Percentiles rank a stretch among this genome's conserved stretches.
These are phyloP conservation scores for Orchestia grillus DNA, from an alignment of 1,140 invertebrate genomes.

Conservation along the genomic window DNA sequence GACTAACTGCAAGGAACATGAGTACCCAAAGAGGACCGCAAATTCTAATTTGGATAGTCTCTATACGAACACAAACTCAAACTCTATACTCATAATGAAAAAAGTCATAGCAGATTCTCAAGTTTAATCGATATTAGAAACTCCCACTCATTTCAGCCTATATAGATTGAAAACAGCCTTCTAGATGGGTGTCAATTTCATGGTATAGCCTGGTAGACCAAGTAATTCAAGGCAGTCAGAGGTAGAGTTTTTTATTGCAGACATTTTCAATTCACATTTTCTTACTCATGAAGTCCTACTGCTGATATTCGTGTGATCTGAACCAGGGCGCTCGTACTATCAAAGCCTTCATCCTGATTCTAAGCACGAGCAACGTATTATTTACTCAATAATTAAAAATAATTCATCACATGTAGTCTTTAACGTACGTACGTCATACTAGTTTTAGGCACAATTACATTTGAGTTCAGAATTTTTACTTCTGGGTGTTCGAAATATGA, in stretches of 20 bases:
- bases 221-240: background rate
- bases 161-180: background rate
- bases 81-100: too few species aligned
- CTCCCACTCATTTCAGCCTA: background rate
- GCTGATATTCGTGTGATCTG: background rate
- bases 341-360: background rate
- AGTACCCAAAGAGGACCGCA: background rate
- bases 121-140: background rate
- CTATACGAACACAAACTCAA: background rate
- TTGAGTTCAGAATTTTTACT: too few species aligned
- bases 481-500: too few species aligned
- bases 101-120: too few species aligned
- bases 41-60: background rate
- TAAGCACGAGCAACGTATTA: background rate
- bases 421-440: too few species aligned
- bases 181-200: background rate
- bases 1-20: background rate
- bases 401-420: too few species aligned
- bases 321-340: background rate
- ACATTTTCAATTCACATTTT: background rate
- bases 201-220: background rate
- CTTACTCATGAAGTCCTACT: background rate
- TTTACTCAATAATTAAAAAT: too few species aligned
- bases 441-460: too few species aligned
- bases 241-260: background rate